Percentiles rank a stretch among this genome's conserved stretches.
These are phyloP conservation scores for Drosophila pseudotalamancana DNA, from an alignment of 2,888 invertebrate genomes.

Conservation along the genomic window DNA sequence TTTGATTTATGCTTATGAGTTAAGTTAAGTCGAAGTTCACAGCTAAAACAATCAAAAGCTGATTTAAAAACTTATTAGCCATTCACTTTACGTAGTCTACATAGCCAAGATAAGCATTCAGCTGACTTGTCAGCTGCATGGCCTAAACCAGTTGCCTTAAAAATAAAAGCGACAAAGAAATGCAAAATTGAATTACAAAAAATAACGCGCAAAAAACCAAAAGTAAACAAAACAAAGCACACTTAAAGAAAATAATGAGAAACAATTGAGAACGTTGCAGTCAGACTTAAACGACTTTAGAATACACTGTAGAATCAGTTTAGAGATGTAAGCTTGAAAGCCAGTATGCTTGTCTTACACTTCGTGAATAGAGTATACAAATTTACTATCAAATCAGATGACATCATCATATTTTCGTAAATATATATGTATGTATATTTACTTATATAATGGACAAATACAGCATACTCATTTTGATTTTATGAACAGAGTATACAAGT, in stretches of 20 bases:
- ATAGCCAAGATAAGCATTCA: background rate
- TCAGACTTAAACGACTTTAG: background rate
- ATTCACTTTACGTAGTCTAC: background rate
- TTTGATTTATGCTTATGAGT: no score
- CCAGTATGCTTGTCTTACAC: no score
- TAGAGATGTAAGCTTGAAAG: background rate
- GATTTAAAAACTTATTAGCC: no score
- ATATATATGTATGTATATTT: background rate
- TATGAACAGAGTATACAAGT: background rate
- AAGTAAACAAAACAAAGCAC: slow-evolving; percentile 43
- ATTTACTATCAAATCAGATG: background rate
- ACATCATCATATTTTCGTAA: background rate
- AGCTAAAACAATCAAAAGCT: background rate
- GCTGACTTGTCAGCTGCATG: slow-evolving; percentile 19
- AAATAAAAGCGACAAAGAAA: slow-evolving; percentile 24
- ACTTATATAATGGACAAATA: no score
- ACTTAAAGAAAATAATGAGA: slow-evolving; percentile 9
- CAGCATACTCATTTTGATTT: background rate
- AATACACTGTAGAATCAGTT: background rate
- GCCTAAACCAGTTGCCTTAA: slow-evolving; percentile 45
- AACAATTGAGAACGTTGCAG: background rate
- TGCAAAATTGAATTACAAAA: slow-evolving; percentile 8
- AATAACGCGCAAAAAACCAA: slow-evolving; percentile 43
- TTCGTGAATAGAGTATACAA: background rate
- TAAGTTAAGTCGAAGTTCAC: no score